Evolutionary conservation across 2,888 invertebrate genomes (phyloP).

Genomic region (Chrysodeixis includens): DNA sequence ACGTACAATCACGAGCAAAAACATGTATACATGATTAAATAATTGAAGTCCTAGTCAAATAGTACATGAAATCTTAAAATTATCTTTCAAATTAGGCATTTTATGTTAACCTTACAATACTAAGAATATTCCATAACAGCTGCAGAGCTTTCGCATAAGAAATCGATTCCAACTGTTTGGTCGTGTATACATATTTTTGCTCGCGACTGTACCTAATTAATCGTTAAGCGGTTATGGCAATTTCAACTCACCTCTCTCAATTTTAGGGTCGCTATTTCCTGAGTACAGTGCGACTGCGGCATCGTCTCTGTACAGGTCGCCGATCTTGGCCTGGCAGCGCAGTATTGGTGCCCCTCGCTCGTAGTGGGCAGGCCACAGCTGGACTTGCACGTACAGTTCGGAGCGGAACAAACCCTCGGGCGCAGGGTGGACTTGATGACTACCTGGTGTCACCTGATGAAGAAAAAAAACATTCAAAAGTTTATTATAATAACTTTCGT

Average conservation of each 20-base stretch:
- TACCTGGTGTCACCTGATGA: constrained; percentile 82
- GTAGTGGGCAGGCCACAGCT: constrained; percentile 90
- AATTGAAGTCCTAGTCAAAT: no score
- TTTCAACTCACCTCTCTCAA: constrained; percentile 90
- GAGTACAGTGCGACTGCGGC: constrained; percentile 90
- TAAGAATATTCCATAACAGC: no score
- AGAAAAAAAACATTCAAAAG: constrained; percentile 20
- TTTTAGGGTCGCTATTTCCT: constrained; percentile 91
- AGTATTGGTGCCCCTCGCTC: constrained; percentile 91
- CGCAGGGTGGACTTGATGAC: constrained; percentile 81
- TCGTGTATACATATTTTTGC: no score
- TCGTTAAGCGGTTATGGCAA: constrained; percentile 7
- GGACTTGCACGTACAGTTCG: constrained; percentile 90
- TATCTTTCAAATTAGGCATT: no score
- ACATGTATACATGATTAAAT: no score
- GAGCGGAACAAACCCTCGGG: constrained; percentile 89
- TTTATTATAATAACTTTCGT: no score
- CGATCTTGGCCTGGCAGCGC: constrained; percentile 91
- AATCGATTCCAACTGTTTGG: no score
- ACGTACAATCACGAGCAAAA: no score
- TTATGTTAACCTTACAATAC: no score
- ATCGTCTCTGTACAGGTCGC: constrained; percentile 90
- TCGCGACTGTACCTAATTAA: background rate
- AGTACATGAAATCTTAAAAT: no score
- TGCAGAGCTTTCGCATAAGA: no score